These are phyloP conservation scores for Synchiropus splendidus DNA, from an alignment of 2,113 vertebrate genomes.

Conservation along the genomic window DNA sequence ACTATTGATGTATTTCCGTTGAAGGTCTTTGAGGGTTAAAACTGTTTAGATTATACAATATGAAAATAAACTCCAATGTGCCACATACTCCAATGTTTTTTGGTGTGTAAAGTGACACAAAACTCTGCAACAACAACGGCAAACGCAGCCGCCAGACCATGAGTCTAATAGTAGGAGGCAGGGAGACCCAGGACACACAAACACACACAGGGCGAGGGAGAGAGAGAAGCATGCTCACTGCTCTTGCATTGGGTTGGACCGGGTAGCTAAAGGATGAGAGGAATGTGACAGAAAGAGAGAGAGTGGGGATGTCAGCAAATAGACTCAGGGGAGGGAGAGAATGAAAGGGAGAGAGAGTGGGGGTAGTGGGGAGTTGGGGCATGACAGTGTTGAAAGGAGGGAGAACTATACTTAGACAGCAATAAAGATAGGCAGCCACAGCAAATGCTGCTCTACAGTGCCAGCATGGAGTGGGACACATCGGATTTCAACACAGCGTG, in stretches of 20 bases:
- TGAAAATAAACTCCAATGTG: too few relatives aligned
- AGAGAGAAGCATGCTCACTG: constrained; percentile 6
- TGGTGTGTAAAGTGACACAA: too few relatives aligned
- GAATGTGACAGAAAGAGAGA: constrained; percentile 26
- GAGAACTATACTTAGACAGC: constrained; percentile 38
- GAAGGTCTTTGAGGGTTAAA: too few relatives aligned
- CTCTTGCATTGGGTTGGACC: constrained; percentile 19
- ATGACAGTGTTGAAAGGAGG: constrained; percentile 20
- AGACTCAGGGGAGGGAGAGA: constrained; percentile 28
- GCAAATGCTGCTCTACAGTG: constrained; percentile 13
- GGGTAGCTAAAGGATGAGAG: constrained; percentile 27
- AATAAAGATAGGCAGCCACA: constrained; percentile 28
- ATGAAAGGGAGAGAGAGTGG: constrained; percentile 9
- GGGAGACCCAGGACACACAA: constrained; percentile 10
- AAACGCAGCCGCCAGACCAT: constrained; percentile 19
- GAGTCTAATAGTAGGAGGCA: constrained; percentile 49
- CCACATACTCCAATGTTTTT: too few relatives aligned
- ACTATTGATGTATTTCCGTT: too few relatives aligned
- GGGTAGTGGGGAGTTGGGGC: background rate
- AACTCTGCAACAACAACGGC: constrained; percentile 9
- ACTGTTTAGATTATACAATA: too few relatives aligned
- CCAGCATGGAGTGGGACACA: constrained; percentile 15
- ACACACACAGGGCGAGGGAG: background rate
- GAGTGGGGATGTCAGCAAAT: constrained; percentile 37
- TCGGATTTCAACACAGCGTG: constrained; percentile 9